phyloP scores from a whole-genome alignment of 2,797 vertebrate species.

The Onychomys torridus region DNA sequence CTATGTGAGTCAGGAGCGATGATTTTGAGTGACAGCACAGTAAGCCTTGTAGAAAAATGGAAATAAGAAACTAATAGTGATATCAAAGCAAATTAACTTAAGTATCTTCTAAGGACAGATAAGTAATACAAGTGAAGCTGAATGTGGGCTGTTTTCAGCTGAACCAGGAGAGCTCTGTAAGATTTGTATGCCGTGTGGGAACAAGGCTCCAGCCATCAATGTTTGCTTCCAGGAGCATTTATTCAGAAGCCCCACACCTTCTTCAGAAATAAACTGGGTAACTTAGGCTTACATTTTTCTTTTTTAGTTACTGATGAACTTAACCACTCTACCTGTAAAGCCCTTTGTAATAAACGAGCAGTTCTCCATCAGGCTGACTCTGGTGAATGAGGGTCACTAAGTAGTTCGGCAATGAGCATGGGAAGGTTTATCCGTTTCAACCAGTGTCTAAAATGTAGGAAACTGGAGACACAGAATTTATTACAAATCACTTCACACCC shows the following conservation, averaged over 20 bases:
- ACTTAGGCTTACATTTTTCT: slow-evolving; percentile 79
- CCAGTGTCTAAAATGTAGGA: slow-evolving; percentile 84
- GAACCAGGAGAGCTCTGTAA: slow-evolving; percentile 55
- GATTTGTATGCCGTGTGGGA: slow-evolving; percentile 67
- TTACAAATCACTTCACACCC: slow-evolving; percentile 80
- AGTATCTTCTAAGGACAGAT: slow-evolving; percentile 18
- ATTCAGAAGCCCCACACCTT: slow-evolving; percentile 80
- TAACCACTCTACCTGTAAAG: slow-evolving; percentile 81
- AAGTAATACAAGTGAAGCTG: slow-evolving; percentile 60
- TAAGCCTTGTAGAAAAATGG: slow-evolving; percentile 49
- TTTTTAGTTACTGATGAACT: slow-evolving; percentile 87
- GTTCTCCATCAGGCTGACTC: slow-evolving; percentile 81
- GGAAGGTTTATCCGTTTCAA: slow-evolving; percentile 82
- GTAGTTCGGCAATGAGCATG: slow-evolving; percentile 85
- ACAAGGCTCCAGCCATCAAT: slow-evolving; percentile 75
- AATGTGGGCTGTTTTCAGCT: slow-evolving; percentile 51
- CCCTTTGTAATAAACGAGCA: slow-evolving; percentile 84
- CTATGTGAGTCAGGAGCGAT: not conserved
- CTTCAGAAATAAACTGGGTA: slow-evolving; percentile 77
- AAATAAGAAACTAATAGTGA: slow-evolving; percentile 56
- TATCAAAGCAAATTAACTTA: slow-evolving; percentile 77
- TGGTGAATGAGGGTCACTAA: slow-evolving; percentile 80
- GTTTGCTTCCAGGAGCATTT: slow-evolving; percentile 77
- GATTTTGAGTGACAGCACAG: not conserved
- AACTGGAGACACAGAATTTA: slow-evolving; percentile 78